Evolutionary conservation across 2,797 vertebrate genomes (phyloP), one percentile per base, ranked within the genome.

Genomic region (Amblyopsis hoosieri): DNA sequence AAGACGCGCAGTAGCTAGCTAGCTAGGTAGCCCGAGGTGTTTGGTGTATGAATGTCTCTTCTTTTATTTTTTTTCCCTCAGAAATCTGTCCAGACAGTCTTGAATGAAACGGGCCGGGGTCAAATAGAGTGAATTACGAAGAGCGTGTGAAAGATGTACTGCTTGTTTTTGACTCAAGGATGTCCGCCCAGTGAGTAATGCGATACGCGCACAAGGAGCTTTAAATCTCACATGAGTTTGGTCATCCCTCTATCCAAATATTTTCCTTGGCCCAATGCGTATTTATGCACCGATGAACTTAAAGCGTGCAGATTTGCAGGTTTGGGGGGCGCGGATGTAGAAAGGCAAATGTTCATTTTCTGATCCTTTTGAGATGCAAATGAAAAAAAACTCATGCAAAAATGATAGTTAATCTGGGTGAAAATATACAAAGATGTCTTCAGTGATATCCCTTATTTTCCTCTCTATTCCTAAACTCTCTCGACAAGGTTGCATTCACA

Each of bases 241-340:
- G 76, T 78, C 78, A 74, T 75, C 59, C 57, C 29, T 82, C 79
- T 85, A 62, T 69, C 57, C 78, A 85, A 85, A 90, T 87, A 86
- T 89, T 88, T 90, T 71, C 54, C 67, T 83, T 90, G 88, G 87
- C 78, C 67, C 68, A 66, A 72, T 76, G 78, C 54, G 57, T 84
- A 84, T 87, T 89, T 88, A 76, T 82, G 71, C 79, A 81, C 76
- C 66, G 85, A 63, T 83, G 84, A 84, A 80, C 78, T 56, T 53
- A 64, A 69, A 70, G 73, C 66, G 70, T n/a, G 42, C 54, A 60
- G 64, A 60, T 66, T 9, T 12, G n/a, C n/a, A 71, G 50, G 74
- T 74, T 76, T 78, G 72, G 74, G 82, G 65, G 19, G 52, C 7
- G 1, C 37, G 75, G 81, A 76, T 83, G 75, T 37, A 62, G 66